phyloP scores from a whole-genome alignment of 2,888 invertebrate genomes.

The Lucinisca nassula region DNA sequence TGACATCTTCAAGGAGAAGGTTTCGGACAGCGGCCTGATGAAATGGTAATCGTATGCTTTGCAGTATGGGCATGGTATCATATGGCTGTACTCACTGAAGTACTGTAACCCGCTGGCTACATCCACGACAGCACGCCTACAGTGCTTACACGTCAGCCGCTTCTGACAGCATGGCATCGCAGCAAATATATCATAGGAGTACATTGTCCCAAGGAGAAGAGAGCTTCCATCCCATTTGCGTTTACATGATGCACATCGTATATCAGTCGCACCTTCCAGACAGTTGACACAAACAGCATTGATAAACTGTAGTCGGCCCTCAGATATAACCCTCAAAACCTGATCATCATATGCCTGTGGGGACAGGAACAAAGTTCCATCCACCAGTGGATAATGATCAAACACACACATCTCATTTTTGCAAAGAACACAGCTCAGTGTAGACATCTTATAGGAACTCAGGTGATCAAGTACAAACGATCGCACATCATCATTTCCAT shows the following conservation, averaged over 20 bases:
- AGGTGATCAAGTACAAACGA: slow-evolving; percentile 98
- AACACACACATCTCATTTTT: slow-evolving; percentile 96
- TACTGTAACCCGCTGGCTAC: slow-evolving; percentile 95
- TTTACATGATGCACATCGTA: slow-evolving; percentile 85
- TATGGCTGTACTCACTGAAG: slow-evolving; percentile 96
- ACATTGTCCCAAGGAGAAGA: slow-evolving; percentile 98
- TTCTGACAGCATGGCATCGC: slow-evolving; percentile 98
- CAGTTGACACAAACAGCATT: slow-evolving; percentile 97
- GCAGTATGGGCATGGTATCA: slow-evolving; percentile 97
- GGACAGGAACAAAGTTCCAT: slow-evolving; percentile 99
- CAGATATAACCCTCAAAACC: slow-evolving; percentile 88
- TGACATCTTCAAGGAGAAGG: slow-evolving; percentile 80
- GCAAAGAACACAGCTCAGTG: slow-evolving; percentile 94
- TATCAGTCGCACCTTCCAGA: slow-evolving; percentile 92
- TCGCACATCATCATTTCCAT: slow-evolving; percentile 99
- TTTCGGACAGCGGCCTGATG: slow-evolving; percentile 93
- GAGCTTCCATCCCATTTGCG: slow-evolving; percentile 93
- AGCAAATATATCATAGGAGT: slow-evolving; percentile 99
- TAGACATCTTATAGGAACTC: slow-evolving; percentile 96
- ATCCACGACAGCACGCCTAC: slow-evolving; percentile 95
- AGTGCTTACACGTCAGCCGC: slow-evolving; percentile 97
- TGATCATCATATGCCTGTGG: slow-evolving; percentile 95
- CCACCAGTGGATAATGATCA: slow-evolving; percentile 98
- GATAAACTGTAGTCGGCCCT: slow-evolving; percentile 96
- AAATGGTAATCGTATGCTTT: slow-evolving; percentile 97